Conservation (phyloP, 2,888 invertebrate genomes). For the Macaria liturata region DNA sequence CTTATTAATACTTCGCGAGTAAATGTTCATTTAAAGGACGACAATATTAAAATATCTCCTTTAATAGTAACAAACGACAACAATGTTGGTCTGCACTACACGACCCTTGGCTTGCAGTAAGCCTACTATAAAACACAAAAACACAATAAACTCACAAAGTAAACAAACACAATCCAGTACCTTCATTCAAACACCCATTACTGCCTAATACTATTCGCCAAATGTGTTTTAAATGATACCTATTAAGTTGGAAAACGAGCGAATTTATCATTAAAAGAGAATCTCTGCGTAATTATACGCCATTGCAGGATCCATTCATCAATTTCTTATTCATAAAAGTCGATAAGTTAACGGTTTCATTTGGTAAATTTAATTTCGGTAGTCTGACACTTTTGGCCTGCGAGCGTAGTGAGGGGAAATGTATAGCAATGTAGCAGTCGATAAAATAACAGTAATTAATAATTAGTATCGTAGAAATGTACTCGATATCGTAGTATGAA, state of each 20-base stretch:
- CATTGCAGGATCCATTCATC: constrained; percentile 65
- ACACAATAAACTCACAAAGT: constrained; percentile 24
- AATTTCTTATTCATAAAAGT: constrained; percentile 68
- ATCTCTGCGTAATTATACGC: constrained; percentile 45
- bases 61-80: too few relatives aligned
- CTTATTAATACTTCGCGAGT: too few relatives aligned
- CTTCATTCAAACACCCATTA: constrained; percentile 28
- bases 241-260: constrained; percentile 30
- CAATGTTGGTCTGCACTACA: too few relatives aligned
- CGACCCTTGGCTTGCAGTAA: too few relatives aligned
- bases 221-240: constrained; percentile 39
- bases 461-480: too few relatives aligned
- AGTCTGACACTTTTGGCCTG: constrained; percentile 48
- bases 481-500: too few relatives aligned
- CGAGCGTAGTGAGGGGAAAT: constrained; percentile 40
- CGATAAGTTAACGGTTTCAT: constrained; percentile 73
- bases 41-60: too few relatives aligned
- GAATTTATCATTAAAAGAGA: constrained; percentile 34
- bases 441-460: too few relatives aligned
- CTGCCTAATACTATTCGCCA: constrained; percentile 32
- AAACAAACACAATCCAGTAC: constrained; percentile 26
- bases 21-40: too few relatives aligned
- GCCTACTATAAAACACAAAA: neutral
- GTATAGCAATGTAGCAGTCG: too few relatives aligned
- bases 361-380: constrained; percentile 71